A percentile compares a stretch with the other conserved stretches of the same genome.
phyloP scores from a whole-genome alignment of 2,797 vertebrate species.

The Gymnoscopelus braueri region DNA sequence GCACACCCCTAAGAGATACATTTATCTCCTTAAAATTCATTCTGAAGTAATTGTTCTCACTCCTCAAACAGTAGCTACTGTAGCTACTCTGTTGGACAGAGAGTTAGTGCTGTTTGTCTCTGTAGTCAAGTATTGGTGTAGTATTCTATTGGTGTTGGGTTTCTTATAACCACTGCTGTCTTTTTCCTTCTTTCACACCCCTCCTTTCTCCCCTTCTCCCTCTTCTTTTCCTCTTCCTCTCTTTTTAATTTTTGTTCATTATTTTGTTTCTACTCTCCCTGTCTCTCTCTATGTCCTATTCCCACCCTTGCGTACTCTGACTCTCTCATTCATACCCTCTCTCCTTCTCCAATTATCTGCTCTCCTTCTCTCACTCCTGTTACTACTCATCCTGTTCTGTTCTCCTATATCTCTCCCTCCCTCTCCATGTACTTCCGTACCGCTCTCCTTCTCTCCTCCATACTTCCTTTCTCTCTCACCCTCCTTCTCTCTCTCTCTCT shows the following conservation, averaged over 20 bases:
- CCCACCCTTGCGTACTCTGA: neutral
- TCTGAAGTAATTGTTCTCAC: too few species aligned
- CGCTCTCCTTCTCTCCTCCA: too few species aligned
- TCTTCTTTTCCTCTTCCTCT: neutral
- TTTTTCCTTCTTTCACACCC: neutral
- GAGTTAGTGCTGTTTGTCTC: neutral
- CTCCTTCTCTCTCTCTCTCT: neutral
- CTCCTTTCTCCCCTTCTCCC: neutral
- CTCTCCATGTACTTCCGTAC: neutral
- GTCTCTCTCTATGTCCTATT: neutral
- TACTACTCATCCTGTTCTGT: neutral
- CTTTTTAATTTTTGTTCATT: neutral
- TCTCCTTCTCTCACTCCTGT: neutral
- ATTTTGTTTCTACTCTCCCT: constrained; percentile 6
- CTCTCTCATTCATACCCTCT: neutral
- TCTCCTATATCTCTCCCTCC: neutral
- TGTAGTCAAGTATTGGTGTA: neutral
- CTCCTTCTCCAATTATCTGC: neutral
- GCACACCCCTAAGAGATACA: too few species aligned
- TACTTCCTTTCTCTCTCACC: neutral
- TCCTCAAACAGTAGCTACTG: too few species aligned
- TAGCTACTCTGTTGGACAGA: too few species aligned
- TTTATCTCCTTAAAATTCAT: too few species aligned
- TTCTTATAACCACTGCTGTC: constrained; percentile 4
- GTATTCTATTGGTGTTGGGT: constrained; percentile 38